Percentiles rank a stretch among this genome's conserved stretches.
Evolutionary conservation across 2,797 vertebrate genomes (phyloP).

Genomic region (Hozukius guyotensis): DNA sequence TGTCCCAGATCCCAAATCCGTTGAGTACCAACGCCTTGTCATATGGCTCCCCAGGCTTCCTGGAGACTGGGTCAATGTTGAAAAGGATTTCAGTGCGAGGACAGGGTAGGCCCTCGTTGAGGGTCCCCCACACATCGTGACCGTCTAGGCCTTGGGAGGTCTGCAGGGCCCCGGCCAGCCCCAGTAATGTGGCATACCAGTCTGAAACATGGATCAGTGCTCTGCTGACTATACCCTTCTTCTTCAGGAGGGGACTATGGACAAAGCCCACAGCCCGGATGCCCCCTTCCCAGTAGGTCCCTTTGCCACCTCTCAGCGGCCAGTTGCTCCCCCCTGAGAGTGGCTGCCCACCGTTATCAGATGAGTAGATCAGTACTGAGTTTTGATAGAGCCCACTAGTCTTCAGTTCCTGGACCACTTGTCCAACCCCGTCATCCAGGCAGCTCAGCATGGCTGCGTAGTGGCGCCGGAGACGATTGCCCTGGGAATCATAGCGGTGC

Average conservation of each 20-base stretch:
- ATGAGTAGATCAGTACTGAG: constrained; percentile 92
- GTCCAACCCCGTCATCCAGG: constrained; percentile 88
- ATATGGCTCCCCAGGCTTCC: constrained; percentile 85
- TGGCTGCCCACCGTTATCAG: constrained; percentile 93
- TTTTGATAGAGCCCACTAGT: constrained; percentile 87
- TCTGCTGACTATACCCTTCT: constrained; percentile 86
- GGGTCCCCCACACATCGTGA: constrained; percentile 91
- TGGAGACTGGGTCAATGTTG: constrained; percentile 95
- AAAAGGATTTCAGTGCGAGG: constrained; percentile 93
- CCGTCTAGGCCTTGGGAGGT: constrained; percentile 86
- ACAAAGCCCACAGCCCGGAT: constrained; percentile 93
- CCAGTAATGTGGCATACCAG: constrained; percentile 93
- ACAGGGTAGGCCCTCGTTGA: constrained; percentile 88
- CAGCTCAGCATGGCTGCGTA: constrained; percentile 94
- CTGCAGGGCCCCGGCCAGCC: constrained; percentile 83
- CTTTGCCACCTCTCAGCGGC: constrained; percentile 94
- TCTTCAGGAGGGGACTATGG: constrained; percentile 91
- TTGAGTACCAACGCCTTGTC: constrained; percentile 80
- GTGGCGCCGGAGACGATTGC: constrained; percentile 87
- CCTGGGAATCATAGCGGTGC: constrained; percentile 85
- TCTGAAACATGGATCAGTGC: constrained; percentile 94
- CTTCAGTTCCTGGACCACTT: constrained; percentile 88
- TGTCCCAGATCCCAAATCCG: constrained; percentile 96
- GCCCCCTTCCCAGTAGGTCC: constrained; percentile 96
- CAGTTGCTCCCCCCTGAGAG: constrained; percentile 93